Evolutionary conservation across 2,888 invertebrate species (phyloP), one percentile per base, ranked within the genome.

Genomic region (Napeogenes sylphis): DNA sequence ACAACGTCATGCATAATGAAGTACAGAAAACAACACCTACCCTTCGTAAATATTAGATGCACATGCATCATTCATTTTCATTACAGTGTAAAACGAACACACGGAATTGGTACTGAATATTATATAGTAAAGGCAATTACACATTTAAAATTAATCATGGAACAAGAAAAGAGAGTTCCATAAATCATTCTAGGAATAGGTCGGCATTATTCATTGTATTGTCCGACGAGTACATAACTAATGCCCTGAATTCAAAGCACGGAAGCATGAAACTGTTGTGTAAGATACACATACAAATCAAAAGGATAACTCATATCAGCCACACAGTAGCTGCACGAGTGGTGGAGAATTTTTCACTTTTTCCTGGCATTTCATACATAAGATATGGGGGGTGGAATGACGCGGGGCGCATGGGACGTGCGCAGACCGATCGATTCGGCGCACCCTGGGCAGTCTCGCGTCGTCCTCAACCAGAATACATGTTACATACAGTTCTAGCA

Each of bases 211-310:
- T 35, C 6, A 35, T 35, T 35, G 6, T 35, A 35, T 35, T 35
- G 6, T 6, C 35, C 35, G 6, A 35, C 35, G 4, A 35, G 5
- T 35, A 35, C 35, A 35, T 35, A 35, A 35, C 35, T 2, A 35
- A 35, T 35, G 6, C 35, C 21, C 21, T 21, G 35, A 35, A 35
- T 4, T 6, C 6, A 35, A 35, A 5, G 6, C 35, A 35, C 35
- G 35, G 35, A 35, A 35, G 4, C 6, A 35, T 35, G 4, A 35
- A 47, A n/a, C 47, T 47, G 47, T 14, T 2, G 8, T n/a, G 6
- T 14, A 47, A n/a, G 6, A 6, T 47, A n/a, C 97, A 97, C 96
- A 96, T 82, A 91, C 96, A 70, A 95, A 96, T 85, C 93, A 95
- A 72, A 93, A 93, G 71, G 93, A 94, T 81, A 94, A 95, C 96